Evolutionary conservation across 2,113 vertebrate genomes (phyloP).

Genomic region (Natator depressus): DNA sequence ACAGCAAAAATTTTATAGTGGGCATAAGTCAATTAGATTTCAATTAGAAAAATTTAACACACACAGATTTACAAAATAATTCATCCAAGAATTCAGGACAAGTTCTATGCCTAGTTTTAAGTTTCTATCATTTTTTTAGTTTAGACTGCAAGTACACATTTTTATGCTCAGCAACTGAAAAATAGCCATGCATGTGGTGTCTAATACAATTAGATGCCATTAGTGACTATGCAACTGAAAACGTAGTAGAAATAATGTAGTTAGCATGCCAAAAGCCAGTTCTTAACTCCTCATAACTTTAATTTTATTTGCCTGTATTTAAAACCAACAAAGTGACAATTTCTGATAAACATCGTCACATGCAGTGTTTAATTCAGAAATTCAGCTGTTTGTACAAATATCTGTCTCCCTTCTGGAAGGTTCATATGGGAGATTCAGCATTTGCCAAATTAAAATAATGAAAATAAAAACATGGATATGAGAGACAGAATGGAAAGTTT

Average conservation of each 20-base stretch:
- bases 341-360: background rate
- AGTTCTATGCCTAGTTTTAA: background rate
- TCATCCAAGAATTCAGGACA: background rate
- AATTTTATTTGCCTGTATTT: background rate
- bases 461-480: background rate
- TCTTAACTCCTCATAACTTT: background rate
- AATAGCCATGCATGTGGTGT: background rate
- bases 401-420: too few relatives aligned
- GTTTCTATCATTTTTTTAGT: background rate
- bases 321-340: background rate
- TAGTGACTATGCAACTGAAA: background rate
- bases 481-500: background rate
- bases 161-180: background rate
- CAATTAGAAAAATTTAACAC: background rate
- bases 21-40: background rate
- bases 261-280: background rate
- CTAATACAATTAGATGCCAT: background rate
- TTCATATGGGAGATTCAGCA: background rate
- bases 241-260: background rate
- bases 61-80: background rate
- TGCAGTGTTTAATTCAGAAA: background rate
- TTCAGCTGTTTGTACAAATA: too few relatives aligned
- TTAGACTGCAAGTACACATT: background rate
- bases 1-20: background rate
- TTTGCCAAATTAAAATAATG: background rate